Conservation (phyloP, 2,888 invertebrate genomes). For the Thecophora atra region DNA sequence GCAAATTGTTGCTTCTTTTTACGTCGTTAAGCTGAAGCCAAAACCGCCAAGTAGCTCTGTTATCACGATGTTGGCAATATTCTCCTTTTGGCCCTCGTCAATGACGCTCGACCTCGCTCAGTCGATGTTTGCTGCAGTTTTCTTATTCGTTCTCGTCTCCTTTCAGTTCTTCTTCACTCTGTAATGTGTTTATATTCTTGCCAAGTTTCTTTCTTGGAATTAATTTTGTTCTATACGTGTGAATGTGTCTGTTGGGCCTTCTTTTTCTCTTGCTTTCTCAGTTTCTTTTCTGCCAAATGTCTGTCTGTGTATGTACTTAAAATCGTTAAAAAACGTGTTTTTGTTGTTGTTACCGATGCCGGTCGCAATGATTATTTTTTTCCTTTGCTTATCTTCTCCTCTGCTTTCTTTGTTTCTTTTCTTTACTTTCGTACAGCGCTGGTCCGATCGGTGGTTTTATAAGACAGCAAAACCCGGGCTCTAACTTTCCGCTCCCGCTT, state of each 20-base stretch:
- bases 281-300: not conserved
- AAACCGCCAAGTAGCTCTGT: too few species aligned
- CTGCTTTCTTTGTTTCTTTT: slow-evolving; percentile 34
- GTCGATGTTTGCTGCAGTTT: not conserved
- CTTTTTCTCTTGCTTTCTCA: too few species aligned
- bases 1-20: too few species aligned
- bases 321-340: slow-evolving; percentile 7
- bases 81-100: not conserved
- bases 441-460: slow-evolving; percentile 30
- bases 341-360: slow-evolving; percentile 8
- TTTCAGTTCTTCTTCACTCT: not conserved
- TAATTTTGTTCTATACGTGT: not conserved
- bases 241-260: not conserved
- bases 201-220: slow-evolving; percentile 9
- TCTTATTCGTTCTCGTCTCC: not conserved
- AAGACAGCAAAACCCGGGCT: slow-evolving; percentile 15
- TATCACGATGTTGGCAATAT: not conserved
- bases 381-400: slow-evolving; percentile 32
- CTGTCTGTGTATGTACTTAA: slow-evolving; percentile 11
- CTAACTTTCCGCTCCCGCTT: not conserved
- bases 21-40: too few species aligned
- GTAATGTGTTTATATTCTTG: not conserved
- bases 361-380: slow-evolving; percentile 22
- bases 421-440: not conserved
- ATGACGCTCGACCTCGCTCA: slow-evolving; percentile 3